Conservation (phyloP, 1,140 invertebrate species). For the Drosophila mayri region DNA sequence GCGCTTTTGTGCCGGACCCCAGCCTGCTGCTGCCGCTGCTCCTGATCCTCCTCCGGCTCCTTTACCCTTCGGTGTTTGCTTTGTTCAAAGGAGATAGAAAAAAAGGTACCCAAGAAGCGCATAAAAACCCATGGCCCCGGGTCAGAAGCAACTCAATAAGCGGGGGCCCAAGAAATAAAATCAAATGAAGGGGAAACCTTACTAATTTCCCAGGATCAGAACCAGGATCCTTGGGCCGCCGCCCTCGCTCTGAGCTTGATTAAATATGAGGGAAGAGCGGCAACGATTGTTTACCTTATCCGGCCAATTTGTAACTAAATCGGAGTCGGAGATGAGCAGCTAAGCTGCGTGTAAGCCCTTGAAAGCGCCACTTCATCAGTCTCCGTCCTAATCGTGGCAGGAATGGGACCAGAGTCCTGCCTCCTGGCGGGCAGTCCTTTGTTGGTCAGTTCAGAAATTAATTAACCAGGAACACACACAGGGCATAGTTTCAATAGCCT, state of each 20-base stretch:
- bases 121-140: constrained; percentile 73
- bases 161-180: constrained; percentile 33
- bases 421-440: constrained; percentile 52
- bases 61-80: constrained; percentile 43
- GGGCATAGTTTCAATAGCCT: constrained; percentile 43
- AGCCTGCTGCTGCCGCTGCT: not conserved
- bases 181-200: constrained; percentile 55
- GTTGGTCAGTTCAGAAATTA: constrained; percentile 78
- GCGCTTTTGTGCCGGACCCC: constrained; percentile 66
- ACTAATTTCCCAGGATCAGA: constrained; percentile 60
- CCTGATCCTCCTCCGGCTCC: not conserved
- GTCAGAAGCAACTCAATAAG: constrained; percentile 75
- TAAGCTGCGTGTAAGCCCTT: constrained; percentile 75
- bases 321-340: constrained; percentile 50
- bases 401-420: not conserved
- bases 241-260: constrained; percentile 55
- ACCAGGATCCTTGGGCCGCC: not conserved
- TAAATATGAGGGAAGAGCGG: constrained; percentile 69
- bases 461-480: constrained; percentile 75
- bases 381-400: constrained; percentile 34
- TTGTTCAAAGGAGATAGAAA: constrained; percentile 47
- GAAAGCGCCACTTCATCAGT: constrained; percentile 69
- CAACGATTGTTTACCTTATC: constrained; percentile 45
- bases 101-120: constrained; percentile 32
- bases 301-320: constrained; percentile 80